Evolutionary conservation across 2,888 invertebrate genomes (phyloP).

Genomic region (Ceraclea dissimilis): DNA sequence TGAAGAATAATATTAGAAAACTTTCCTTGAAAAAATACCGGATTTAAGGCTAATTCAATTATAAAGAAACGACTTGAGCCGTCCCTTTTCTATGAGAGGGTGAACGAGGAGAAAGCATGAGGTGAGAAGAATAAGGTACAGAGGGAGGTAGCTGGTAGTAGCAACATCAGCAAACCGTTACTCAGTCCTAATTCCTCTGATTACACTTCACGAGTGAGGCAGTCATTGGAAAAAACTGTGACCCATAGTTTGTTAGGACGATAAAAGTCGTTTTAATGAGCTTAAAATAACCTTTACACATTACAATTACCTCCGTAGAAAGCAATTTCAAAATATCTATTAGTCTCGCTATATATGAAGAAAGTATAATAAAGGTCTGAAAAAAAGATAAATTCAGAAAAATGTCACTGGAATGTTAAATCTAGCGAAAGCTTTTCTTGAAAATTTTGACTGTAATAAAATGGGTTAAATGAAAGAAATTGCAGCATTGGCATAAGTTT

Average conservation of each 20-base stretch:
- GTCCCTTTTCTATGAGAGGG: conserved; percentile 5
- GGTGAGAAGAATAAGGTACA: conserved; percentile 4
- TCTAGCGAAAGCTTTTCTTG: too few relatives aligned
- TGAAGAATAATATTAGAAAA: background rate
- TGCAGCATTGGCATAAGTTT: too few relatives aligned
- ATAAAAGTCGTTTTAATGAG: conserved; percentile 7
- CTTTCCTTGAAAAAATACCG: background rate
- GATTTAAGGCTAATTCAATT: background rate
- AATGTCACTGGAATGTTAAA: too few relatives aligned
- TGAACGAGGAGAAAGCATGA: background rate
- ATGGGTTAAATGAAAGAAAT: too few relatives aligned
- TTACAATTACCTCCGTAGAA: background rate
- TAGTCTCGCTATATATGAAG: too few relatives aligned
- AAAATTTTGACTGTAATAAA: too few relatives aligned
- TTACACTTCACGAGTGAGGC: conserved; percentile 20
- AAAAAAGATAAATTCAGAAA: too few relatives aligned
- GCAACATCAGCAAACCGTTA: conserved; percentile 25
- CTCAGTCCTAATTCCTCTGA: conserved; percentile 26
- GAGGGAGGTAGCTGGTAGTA: background rate
- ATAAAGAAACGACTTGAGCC: background rate
- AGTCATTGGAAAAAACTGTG: conserved; percentile 16
- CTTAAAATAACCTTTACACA: background rate
- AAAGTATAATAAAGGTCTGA: too few relatives aligned
- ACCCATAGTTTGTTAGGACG: conserved; percentile 11
- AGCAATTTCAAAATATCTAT: background rate